Conservation (phyloP, 1,140 invertebrate species). For the Apis florea region DNA sequence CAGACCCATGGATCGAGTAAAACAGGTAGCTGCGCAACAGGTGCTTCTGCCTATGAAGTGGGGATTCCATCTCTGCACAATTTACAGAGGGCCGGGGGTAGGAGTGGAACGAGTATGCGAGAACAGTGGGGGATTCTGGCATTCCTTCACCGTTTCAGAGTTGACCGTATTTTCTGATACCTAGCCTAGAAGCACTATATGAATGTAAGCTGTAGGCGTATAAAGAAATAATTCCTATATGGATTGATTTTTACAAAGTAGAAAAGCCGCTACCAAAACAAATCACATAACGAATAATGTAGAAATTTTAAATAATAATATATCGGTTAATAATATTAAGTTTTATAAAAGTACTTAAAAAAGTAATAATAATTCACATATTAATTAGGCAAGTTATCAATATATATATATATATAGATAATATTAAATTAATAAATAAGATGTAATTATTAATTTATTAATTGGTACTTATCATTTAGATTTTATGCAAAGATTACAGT, state of each 20-base stretch:
- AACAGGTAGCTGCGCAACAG: conserved; percentile 77
- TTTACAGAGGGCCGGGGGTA: conserved; percentile 8
- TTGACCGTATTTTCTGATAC: conserved; percentile 43
- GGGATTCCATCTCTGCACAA: conserved; percentile 32
- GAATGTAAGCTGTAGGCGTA: conserved; percentile 36
- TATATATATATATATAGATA: no score
- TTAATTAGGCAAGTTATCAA: no score
- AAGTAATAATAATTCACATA: neutral
- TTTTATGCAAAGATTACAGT: neutral
- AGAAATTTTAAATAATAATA: neutral
- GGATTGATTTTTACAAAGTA: conserved; percentile 7
- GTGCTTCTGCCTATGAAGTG: conserved; percentile 69
- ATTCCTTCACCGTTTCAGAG: conserved; percentile 48
- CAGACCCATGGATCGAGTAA: conserved; percentile 64
- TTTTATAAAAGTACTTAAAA: neutral
- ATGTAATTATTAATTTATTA: neutral
- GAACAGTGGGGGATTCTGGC: conserved; percentile 24
- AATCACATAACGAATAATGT: neutral
- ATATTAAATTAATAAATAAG: neutral
- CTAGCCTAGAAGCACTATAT: conserved; percentile 29
- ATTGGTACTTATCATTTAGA: neutral
- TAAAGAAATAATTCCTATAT: conserved; percentile 24
- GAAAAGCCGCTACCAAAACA: neutral
- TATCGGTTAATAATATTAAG: neutral
- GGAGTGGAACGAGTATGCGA: conserved; percentile 22